These are phyloP conservation scores for Podargus strigoides DNA, from an alignment of 2,797 vertebrate species.

Conservation along the genomic window DNA sequence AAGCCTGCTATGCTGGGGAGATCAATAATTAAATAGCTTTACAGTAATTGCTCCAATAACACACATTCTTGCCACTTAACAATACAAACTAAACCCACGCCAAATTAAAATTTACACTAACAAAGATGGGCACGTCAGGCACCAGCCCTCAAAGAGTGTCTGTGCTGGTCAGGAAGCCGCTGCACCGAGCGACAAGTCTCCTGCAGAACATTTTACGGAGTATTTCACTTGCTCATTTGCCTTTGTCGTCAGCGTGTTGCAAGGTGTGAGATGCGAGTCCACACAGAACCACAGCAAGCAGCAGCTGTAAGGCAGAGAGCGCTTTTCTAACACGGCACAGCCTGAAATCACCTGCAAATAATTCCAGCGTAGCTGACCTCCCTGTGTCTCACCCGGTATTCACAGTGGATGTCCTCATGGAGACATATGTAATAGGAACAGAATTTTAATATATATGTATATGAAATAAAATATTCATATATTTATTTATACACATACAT, in stretches of 20 bases:
- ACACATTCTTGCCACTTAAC: slow-evolving; percentile 66
- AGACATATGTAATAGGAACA: background rate
- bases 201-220: background rate
- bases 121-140: background rate
- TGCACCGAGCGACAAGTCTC: background rate
- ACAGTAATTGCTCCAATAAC: slow-evolving; percentile 69
- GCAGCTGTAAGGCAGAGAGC: background rate
- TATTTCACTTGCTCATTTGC: background rate
- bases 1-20: slow-evolving; percentile 55
- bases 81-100: slow-evolving; percentile 59
- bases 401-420: background rate
- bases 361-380: background rate
- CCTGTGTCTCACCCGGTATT: background rate
- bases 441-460: too few relatives aligned
- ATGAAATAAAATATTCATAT: background rate
- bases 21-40: slow-evolving; percentile 79
- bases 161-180: slow-evolving; percentile 10
- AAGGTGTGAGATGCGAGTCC: background rate
- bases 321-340: background rate
- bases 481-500: background rate
- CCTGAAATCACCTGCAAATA: background rate
- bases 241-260: background rate
- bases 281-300: background rate
- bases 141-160: background rate
- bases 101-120: slow-evolving; percentile 56